Evolutionary conservation across 64 coral and sea anemone genomes (phyloP).

Genomic region (Astreopora myriophthalma): DNA sequence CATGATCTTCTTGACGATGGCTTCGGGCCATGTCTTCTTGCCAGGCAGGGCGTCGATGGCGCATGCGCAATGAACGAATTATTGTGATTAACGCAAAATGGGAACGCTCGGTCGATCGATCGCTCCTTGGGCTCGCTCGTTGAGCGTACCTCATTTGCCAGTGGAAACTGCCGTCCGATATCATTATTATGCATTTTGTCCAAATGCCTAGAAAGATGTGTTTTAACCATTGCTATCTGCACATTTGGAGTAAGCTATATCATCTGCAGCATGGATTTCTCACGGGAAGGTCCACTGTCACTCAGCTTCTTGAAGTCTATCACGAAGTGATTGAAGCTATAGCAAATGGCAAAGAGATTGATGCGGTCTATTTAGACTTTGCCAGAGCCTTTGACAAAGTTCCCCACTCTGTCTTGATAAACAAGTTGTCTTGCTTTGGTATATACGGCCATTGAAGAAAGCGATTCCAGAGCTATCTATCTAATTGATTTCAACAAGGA

Average conservation of each 20-base stretch:
- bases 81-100: too few species aligned
- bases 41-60: too few species aligned
- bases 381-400: constrained; percentile 18
- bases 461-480: constrained; percentile 57
- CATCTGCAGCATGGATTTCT: constrained; percentile 36
- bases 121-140: too few species aligned
- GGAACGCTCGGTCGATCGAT: too few species aligned
- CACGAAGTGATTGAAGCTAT: background rate
- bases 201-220: too few species aligned
- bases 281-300: constrained; percentile 28
- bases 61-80: too few species aligned
- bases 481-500: constrained; percentile 16
- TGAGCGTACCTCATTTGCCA: too few species aligned
- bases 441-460: too few species aligned
- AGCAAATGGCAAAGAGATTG: constrained; percentile 20
- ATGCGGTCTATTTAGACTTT: constrained; percentile 14
- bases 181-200: too few species aligned
- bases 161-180: too few species aligned
- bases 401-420: background rate
- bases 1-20: too few species aligned
- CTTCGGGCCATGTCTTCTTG: too few species aligned
- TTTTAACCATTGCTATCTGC: constrained; percentile 40
- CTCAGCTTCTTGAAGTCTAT: background rate
- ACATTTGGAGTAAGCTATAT: background rate
- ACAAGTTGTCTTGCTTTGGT: constrained; percentile 20